Percentiles rank a stretch among this genome's conserved stretches.
phyloP scores from a whole-genome alignment of 1,140 invertebrate species.

The Bombus ignitus region DNA sequence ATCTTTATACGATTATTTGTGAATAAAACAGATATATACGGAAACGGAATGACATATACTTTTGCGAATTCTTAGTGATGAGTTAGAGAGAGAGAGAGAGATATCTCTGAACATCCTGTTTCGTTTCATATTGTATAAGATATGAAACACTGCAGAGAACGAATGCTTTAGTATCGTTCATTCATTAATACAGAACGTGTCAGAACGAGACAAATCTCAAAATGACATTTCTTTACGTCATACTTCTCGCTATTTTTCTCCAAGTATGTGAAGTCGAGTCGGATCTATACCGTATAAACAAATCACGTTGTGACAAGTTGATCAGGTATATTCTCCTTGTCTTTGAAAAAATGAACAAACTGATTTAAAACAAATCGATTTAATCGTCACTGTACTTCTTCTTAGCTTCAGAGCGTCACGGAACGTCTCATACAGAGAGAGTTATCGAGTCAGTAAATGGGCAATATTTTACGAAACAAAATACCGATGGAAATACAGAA shows the following conservation, averaged over 20 bases:
- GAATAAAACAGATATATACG: not conserved
- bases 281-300: fast-evolving
- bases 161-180: not conserved
- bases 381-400: not conserved
- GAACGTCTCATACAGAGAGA: slow-evolving; percentile 57
- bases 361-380: not conserved
- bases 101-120: slow-evolving; percentile 38
- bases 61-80: not conserved
- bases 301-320: too few relatives aligned
- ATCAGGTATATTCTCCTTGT: not conserved
- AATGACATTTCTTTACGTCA: not conserved
- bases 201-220: too few relatives aligned
- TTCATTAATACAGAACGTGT: not conserved
- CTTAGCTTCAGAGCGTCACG: not conserved
- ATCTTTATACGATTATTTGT: not conserved
- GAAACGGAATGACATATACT: not conserved
- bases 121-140: not conserved
- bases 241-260: not conserved
- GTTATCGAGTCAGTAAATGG: slow-evolving; percentile 39
- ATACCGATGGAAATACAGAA: slow-evolving; percentile 59
- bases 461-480: slow-evolving; percentile 43
- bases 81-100: not conserved
- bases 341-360: not conserved
- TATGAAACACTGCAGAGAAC: not conserved
- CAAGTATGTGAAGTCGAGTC: too few relatives aligned